Conservation (phyloP, 2,113 vertebrate species). For the Pitta sordida region DNA sequence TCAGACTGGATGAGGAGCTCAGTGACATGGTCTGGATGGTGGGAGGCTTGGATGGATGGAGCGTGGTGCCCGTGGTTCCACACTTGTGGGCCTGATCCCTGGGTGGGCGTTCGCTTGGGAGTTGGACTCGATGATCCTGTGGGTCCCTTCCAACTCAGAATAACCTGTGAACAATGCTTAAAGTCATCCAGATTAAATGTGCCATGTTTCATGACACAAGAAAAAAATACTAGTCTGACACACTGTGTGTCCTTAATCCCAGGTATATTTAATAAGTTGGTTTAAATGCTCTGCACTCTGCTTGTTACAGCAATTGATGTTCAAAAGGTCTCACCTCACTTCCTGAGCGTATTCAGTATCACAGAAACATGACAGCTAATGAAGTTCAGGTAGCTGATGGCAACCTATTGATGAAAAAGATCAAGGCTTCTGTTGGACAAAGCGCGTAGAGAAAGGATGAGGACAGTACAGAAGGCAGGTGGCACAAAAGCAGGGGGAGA, state of each 20-base stretch:
- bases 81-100: no score
- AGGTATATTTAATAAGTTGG: not conserved
- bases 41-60: no score
- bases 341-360: not conserved
- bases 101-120: no score
- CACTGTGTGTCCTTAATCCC: not conserved
- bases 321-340: not conserved
- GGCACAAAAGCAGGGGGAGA: not conserved
- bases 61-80: no score
- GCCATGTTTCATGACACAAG: not conserved
- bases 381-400: not conserved
- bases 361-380: not conserved
- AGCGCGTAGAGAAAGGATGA: not conserved
- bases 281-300: not conserved
- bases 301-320: not conserved
- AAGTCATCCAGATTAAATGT: not conserved
- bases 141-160: no score
- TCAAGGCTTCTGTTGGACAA: constrained; percentile 12
- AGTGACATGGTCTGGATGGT: no score
- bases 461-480: not conserved
- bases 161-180: not conserved
- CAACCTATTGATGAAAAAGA: not conserved
- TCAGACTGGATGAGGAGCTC: no score
- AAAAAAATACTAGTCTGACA: not conserved
- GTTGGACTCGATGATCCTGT: no score